These are phyloP conservation scores for Craseonycteris thonglongyai DNA, from an alignment of 2,113 vertebrate genomes.

Conservation along the genomic window DNA sequence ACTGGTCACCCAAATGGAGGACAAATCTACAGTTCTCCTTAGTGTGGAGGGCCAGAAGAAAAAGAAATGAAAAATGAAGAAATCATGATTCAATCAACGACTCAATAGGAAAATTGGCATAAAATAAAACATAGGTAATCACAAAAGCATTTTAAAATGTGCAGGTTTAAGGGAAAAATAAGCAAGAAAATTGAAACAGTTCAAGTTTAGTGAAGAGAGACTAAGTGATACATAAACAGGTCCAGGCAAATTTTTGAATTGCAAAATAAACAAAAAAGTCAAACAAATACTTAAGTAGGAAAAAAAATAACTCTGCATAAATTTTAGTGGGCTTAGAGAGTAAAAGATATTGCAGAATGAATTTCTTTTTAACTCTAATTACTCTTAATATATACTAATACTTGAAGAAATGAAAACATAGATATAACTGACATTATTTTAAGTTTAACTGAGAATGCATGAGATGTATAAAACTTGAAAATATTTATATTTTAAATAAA, in stretches of 20 bases:
- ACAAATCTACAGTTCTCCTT: not conserved
- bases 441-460: not conserved
- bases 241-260: not conserved
- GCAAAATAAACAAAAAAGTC: not conserved
- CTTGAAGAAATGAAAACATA: not conserved
- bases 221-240: not conserved
- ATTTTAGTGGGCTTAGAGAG: not conserved
- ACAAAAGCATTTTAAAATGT: not conserved
- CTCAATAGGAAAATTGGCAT: not conserved
- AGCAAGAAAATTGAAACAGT: not conserved
- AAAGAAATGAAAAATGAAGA: not conserved
- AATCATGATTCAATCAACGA: not conserved
- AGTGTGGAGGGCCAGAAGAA: not conserved
- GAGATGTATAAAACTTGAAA: not conserved
- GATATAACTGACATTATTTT: not conserved
- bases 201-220: not conserved
- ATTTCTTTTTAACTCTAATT: not conserved
- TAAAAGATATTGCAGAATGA: not conserved
- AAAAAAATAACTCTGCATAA: not conserved
- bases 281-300: not conserved
- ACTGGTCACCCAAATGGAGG: not conserved
- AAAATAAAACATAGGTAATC: conserved; percentile 5
- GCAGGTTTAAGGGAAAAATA: not conserved
- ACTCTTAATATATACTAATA: not conserved
- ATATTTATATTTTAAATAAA: not conserved